Conservation (phyloP, 2,113 vertebrate genomes). For the Pedetes capensis region DNA sequence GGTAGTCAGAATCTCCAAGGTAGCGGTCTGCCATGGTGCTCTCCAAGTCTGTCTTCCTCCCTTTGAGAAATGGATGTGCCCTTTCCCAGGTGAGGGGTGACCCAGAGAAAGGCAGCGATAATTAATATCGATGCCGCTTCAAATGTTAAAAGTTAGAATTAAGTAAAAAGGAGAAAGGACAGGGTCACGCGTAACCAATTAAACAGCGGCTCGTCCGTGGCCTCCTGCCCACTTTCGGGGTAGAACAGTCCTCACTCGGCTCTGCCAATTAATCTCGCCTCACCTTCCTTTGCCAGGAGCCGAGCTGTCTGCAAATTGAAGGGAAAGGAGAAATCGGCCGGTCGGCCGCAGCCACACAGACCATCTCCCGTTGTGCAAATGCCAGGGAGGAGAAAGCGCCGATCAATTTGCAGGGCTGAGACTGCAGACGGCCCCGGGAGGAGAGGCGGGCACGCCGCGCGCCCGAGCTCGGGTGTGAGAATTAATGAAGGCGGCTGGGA, state of each 20-base stretch:
- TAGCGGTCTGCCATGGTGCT: accelerated
- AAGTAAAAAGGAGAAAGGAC: background rate
- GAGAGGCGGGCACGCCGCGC: accelerated
- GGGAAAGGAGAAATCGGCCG: background rate
- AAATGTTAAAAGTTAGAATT: constrained; percentile 46
- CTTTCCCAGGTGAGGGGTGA: constrained; percentile 2
- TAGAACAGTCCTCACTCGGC: accelerated
- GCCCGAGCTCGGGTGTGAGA: background rate
- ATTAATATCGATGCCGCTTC: constrained; percentile 29
- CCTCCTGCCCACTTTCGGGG: background rate
- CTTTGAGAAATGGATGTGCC: constrained; percentile 32
- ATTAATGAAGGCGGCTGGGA: constrained; percentile 18
- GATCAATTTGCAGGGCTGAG: background rate
- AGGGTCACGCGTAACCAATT: constrained; percentile 48
- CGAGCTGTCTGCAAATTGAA: background rate
- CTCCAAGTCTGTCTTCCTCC: background rate
- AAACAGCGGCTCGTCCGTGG: background rate
- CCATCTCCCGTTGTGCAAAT: background rate
- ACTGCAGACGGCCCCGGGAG: background rate
- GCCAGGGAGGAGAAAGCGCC: background rate
- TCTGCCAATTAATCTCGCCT: constrained; percentile 17
- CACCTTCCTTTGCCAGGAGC: background rate
- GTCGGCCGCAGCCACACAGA: background rate
- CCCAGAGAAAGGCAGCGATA: background rate
- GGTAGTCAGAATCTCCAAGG: background rate